Evolutionary conservation across 2,888 invertebrate species (phyloP).

Genomic region (Macrosiphum euphorbiae): DNA sequence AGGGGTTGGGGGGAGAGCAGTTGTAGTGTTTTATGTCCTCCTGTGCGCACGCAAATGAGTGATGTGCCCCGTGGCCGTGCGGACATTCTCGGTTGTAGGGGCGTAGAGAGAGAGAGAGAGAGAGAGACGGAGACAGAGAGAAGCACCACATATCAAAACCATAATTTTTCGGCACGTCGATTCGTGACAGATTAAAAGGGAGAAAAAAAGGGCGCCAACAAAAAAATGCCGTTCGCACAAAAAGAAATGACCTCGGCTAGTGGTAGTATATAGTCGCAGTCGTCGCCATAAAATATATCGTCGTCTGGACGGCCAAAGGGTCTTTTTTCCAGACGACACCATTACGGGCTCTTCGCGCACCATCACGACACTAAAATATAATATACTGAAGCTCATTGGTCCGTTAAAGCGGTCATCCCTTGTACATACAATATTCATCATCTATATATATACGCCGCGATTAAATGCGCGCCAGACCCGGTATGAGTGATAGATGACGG

Average conservation of each 20-base stretch:
- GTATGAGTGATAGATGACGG: slow-evolving; percentile 50
- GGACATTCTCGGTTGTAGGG: background rate
- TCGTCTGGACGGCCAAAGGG: background rate
- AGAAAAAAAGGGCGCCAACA: background rate
- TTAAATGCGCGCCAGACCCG: background rate
- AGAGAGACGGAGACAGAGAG: background rate
- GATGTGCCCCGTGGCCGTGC: background rate
- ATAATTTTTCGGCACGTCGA: slow-evolving; percentile 60
- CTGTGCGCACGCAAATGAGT: slow-evolving; percentile 42
- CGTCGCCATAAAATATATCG: slow-evolving; percentile 2
- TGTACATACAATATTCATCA: background rate
- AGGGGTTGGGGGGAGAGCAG: background rate
- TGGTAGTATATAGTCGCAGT: background rate
- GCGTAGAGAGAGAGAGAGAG: background rate
- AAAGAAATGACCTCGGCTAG: background rate
- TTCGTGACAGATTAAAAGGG: slow-evolving; percentile 31
- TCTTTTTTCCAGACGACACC: background rate
- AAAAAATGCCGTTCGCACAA: background rate
- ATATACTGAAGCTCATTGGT: background rate
- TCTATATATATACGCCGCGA: background rate
- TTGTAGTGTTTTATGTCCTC: slow-evolving; percentile 31
- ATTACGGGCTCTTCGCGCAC: background rate
- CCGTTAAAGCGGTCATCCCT: background rate
- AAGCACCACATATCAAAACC: slow-evolving; percentile 24
- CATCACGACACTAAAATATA: background rate